Percentiles rank a stretch among this genome's conserved stretches.
phyloP scores from a whole-genome alignment of 2,797 vertebrate species.

The Ctenopoma multispine region DNA sequence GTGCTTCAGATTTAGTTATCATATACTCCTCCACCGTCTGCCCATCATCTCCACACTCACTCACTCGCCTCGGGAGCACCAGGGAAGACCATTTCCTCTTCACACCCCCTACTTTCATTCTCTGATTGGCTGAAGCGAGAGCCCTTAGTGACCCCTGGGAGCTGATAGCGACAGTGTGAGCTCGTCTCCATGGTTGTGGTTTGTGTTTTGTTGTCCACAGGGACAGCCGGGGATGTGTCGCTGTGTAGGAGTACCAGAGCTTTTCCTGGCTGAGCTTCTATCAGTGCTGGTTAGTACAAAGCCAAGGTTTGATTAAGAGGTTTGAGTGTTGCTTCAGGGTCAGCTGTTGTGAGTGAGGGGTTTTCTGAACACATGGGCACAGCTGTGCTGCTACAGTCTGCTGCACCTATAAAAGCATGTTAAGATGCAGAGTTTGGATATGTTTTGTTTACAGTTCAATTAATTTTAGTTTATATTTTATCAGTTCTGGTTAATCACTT shows the following conservation, averaged over 20 bases:
- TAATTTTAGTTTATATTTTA: too few species aligned
- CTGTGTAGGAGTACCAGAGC: conserved; percentile 24
- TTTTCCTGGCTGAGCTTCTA: conserved; percentile 42
- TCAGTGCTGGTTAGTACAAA: conserved; percentile 28
- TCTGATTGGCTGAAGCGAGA: conserved; percentile 43
- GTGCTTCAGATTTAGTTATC: conserved; percentile 12
- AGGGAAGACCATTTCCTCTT: neutral
- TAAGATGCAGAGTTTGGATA: too few species aligned
- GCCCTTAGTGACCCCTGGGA: neutral
- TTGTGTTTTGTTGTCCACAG: conserved; percentile 36
- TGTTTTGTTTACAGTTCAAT: too few species aligned
- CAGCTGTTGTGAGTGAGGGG: neutral
- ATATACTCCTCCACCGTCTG: neutral
- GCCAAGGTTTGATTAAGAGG: conserved; percentile 44
- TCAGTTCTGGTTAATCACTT: too few species aligned
- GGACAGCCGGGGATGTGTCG: conserved; percentile 41
- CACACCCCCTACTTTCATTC: neutral
- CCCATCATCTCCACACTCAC: neutral
- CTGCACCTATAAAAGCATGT: neutral
- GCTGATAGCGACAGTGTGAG: conserved; percentile 30
- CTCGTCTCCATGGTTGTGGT: conserved; percentile 47
- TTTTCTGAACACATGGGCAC: conserved; percentile 24
- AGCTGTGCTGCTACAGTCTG: conserved; percentile 34
- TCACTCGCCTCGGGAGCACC: neutral
- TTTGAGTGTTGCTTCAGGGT: conserved; percentile 12